Percentiles rank a stretch among this genome's conserved stretches.
These are phyloP conservation scores for Dendrophyllia cribrosa DNA, from an alignment of 64 coral and sea anemone genomes.

Conservation along the genomic window DNA sequence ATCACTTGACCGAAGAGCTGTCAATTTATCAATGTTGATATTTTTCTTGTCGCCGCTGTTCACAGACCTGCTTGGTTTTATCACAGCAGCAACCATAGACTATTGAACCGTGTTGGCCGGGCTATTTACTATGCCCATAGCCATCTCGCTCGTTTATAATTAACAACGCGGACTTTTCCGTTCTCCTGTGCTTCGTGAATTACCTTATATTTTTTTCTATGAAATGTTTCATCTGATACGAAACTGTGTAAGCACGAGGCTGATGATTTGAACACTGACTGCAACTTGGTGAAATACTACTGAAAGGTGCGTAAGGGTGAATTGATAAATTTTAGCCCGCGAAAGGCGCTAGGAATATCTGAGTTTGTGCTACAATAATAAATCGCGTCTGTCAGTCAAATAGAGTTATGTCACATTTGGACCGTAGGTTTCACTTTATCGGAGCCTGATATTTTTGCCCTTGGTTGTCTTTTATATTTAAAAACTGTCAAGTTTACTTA, in stretches of 20 bases:
- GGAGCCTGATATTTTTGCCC: neutral
- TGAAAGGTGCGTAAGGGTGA: neutral
- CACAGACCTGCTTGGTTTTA: constrained; percentile 46
- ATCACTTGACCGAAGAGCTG: neutral
- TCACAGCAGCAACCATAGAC: neutral
- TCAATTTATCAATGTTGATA: neutral
- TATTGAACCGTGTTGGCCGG: neutral
- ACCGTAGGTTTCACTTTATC: neutral
- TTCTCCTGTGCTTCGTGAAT: neutral
- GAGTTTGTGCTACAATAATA: neutral
- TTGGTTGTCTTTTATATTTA: neutral
- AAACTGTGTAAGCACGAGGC: neutral
- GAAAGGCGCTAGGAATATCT: constrained; percentile 4
- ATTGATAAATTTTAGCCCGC: neutral
- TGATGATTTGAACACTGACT: neutral
- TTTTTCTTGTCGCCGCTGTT: constrained; percentile 42
- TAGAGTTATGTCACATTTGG: neutral
- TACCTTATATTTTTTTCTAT: neutral
- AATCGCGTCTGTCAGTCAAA: neutral
- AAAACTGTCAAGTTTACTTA: no score
- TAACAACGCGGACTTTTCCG: constrained; percentile 1
- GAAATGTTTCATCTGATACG: neutral
- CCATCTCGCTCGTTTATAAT: constrained; percentile 16
- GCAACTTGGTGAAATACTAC: neutral
- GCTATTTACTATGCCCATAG: neutral